A percentile compares a stretch with the other conserved stretches of the same genome.
These are phyloP conservation scores for Augiades crinisus DNA, from an alignment of 2,888 invertebrate species.

Conservation along the genomic window DNA sequence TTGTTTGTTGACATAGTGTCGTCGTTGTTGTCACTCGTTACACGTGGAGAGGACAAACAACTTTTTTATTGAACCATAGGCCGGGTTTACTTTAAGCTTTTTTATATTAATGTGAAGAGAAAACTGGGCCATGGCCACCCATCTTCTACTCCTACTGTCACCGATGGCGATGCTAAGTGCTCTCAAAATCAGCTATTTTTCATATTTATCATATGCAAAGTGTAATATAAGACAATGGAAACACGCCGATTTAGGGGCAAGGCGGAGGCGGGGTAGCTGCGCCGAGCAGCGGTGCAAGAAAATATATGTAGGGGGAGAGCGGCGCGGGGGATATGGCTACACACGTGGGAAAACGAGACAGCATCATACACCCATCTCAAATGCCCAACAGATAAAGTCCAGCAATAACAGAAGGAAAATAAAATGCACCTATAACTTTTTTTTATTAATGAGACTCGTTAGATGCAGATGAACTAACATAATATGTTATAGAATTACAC, in stretches of 20 bases:
- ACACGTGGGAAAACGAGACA: slow-evolving; percentile 37
- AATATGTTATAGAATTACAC: background rate
- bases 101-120: too few species aligned
- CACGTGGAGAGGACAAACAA: too few species aligned
- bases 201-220: background rate
- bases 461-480: too few species aligned
- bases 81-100: too few species aligned
- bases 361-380: slow-evolving; percentile 34
- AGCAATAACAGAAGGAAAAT: slow-evolving; percentile 61
- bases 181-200: too few species aligned
- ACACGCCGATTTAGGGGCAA: slow-evolving; percentile 53
- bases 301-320: slow-evolving; percentile 55
- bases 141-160: too few species aligned
- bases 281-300: slow-evolving; percentile 53
- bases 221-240: slow-evolving; percentile 50
- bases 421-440: slow-evolving; percentile 64
- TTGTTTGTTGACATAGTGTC: too few species aligned
- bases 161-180: too few species aligned
- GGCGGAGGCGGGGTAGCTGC: slow-evolving; percentile 71
- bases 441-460: slow-evolving; percentile 46
- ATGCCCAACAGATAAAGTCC: slow-evolving; percentile 54
- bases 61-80: too few species aligned
- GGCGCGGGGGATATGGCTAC: slow-evolving; percentile 40
- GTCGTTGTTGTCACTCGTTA: too few species aligned
- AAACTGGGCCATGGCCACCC: too few species aligned